Evolutionary conservation across 2,797 vertebrate species (phyloP).

Genomic region (Chrosomus eos): DNA sequence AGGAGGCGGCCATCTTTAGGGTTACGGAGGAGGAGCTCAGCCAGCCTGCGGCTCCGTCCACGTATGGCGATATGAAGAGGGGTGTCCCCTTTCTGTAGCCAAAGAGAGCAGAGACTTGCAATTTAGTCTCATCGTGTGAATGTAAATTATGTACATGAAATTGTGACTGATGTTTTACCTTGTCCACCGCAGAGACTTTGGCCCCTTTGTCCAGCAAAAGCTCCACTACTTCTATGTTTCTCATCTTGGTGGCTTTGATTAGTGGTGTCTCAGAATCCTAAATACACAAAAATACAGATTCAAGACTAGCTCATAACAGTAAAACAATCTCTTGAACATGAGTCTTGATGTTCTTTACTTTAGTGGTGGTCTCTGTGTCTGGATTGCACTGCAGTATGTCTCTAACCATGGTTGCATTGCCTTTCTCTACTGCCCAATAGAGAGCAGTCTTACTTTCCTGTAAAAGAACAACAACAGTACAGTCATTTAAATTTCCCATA

Average conservation of each 20-base stretch:
- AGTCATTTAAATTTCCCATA: not conserved
- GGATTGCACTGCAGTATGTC: constrained; percentile 97
- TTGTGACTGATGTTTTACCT: constrained; percentile 74
- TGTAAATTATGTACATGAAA: not conserved
- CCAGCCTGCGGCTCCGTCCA: constrained; percentile 86
- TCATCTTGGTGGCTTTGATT: constrained; percentile 98
- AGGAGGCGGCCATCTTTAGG: constrained; percentile 89
- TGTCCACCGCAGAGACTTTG: constrained; percentile 94
- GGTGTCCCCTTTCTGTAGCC: constrained; percentile 85
- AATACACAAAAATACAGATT: constrained; percentile 1
- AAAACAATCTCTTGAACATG: not conserved
- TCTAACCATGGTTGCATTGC: constrained; percentile 94
- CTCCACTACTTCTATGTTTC: constrained; percentile 95
- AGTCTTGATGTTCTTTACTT: constrained; percentile 77
- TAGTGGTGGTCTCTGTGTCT: constrained; percentile 95
- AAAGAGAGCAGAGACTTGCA: not conserved
- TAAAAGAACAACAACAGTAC: not conserved
- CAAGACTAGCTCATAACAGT: not conserved
- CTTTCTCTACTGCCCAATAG: constrained; percentile 98
- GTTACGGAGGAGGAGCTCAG: constrained; percentile 86
- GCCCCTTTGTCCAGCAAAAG: constrained; percentile 96
- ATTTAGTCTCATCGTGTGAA: not conserved
- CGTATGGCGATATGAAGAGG: constrained; percentile 89
- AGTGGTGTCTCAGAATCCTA: constrained; percentile 94
- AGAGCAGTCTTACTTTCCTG: constrained; percentile 96